Conservation (phyloP, 2,113 vertebrate genomes). For the Heptranchias perlo region DNA sequence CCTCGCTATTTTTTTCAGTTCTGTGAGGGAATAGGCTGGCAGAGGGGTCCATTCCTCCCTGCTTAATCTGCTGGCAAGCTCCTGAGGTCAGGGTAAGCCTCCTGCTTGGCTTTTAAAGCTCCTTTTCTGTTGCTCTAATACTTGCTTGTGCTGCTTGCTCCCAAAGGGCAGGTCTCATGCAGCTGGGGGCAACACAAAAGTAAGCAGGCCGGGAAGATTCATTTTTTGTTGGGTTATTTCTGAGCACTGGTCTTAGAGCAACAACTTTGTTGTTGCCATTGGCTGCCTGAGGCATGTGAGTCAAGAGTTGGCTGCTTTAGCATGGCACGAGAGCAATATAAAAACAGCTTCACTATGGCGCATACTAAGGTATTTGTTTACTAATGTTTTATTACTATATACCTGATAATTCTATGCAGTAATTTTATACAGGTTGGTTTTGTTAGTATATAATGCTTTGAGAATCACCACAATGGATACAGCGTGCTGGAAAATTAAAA, state of each 20-base stretch:
- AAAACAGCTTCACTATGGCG: neutral
- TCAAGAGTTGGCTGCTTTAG: neutral
- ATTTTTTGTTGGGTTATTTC: neutral
- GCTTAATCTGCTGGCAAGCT: neutral
- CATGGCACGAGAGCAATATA: neutral
- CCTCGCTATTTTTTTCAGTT: neutral
- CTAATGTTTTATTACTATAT: neutral
- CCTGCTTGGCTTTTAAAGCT: neutral
- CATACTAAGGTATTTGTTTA: neutral
- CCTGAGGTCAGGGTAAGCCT: neutral
- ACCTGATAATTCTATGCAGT: neutral
- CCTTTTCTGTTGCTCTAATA: neutral
- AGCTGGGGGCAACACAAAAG: neutral
- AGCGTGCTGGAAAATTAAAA: neutral
- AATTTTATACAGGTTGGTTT: neutral
- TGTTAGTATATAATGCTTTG: neutral
- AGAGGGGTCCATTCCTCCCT: neutral
- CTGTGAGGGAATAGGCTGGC: neutral
- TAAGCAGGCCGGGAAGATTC: neutral
- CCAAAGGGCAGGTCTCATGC: neutral
- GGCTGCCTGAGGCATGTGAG: neutral
- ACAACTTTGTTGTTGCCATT: neutral
- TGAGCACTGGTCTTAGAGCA: neutral
- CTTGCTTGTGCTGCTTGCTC: neutral
- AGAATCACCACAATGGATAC: neutral